These are phyloP conservation scores for Pholis gunnellus DNA, from an alignment of 2,113 vertebrate species.

Conservation along the genomic window DNA sequence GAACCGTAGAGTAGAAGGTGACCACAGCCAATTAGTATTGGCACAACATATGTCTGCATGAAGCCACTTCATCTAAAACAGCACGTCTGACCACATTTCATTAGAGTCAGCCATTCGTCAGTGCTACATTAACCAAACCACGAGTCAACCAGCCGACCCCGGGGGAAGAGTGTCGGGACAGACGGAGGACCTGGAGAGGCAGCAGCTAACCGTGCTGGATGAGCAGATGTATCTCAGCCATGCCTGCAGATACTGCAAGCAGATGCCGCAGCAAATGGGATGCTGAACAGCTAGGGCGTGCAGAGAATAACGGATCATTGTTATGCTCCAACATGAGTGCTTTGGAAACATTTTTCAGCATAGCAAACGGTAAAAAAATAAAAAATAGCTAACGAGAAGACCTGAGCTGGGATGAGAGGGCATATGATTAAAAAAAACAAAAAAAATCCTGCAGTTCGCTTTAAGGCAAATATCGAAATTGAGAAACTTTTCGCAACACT, in stretches of 20 bases:
- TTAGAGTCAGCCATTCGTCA: neutral
- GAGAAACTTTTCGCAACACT: neutral
- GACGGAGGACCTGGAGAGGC: constrained; percentile 17
- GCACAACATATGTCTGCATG: neutral
- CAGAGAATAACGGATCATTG: neutral
- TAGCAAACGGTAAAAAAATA: neutral
- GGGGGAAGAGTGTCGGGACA: neutral
- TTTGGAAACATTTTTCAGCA: neutral
- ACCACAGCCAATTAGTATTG: neutral
- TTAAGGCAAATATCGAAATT: neutral
- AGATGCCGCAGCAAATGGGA: neutral
- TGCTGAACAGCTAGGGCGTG: neutral
- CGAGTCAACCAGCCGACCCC: neutral
- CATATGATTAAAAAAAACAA: neutral
- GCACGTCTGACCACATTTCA: neutral
- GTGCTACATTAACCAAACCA: neutral
- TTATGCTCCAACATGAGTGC: neutral
- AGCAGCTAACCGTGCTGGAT: neutral
- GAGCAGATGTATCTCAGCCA: neutral
- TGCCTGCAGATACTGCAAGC: neutral
- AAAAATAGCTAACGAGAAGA: neutral
- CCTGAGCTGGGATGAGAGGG: neutral
- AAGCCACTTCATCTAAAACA: neutral
- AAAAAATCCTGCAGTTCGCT: neutral
- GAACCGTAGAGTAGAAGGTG: too few relatives aligned